Evolutionary conservation across 2,797 vertebrate species (phyloP).

Genomic region (Ispidina picta): DNA sequence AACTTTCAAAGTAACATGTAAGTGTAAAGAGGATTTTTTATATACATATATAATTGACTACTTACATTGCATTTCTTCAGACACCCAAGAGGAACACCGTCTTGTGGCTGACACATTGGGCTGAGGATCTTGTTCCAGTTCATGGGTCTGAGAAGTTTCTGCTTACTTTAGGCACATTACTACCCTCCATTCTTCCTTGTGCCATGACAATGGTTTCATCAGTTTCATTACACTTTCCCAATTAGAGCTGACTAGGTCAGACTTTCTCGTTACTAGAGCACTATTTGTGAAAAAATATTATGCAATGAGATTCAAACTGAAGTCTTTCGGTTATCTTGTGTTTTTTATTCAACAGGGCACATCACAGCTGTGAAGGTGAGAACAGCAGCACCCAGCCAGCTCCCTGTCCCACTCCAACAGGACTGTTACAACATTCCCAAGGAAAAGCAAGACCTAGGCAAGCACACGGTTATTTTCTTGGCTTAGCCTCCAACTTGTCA

Average conservation of each 20-base stretch:
- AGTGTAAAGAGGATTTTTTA: background rate
- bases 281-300: background rate
- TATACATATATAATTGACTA: background rate
- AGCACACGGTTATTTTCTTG: rapidly evolving
- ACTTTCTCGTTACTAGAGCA: too few relatives aligned
- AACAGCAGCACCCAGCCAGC: rapidly evolving
- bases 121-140: background rate
- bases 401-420: rapidly evolving
- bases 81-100: rapidly evolving
- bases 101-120: rapidly evolving
- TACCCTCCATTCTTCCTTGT: background rate
- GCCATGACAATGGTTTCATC: background rate
- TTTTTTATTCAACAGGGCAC: rapidly evolving
- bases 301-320: background rate
- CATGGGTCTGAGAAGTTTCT: background rate
- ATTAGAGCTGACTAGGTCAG: rapidly evolving
- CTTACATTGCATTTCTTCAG: background rate
- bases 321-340: too few relatives aligned
- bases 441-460: rapidly evolving
- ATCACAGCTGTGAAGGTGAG: rapidly evolving
- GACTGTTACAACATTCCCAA: rapidly evolving
- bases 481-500: background rate
- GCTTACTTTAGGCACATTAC: background rate
- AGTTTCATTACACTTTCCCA: background rate
- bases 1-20: background rate